A percentile compares a stretch with the other conserved stretches of the same genome.
These are phyloP conservation scores for Venustoraphidia nigricollis DNA, from an alignment of 2,888 invertebrate genomes.

Conservation along the genomic window DNA sequence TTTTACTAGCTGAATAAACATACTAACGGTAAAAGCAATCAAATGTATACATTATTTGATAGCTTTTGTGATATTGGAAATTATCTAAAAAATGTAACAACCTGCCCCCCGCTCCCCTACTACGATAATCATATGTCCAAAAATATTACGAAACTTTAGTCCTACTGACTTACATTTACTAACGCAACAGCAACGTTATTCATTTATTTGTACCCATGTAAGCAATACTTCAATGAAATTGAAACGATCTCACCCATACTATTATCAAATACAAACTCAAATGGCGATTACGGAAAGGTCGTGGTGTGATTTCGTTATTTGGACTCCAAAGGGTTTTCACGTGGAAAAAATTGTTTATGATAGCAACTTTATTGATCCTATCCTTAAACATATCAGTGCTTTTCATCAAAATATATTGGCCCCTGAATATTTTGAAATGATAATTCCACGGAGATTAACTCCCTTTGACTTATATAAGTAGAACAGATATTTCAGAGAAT, in stretches of 20 bases:
- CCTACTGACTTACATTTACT: slow-evolving; percentile 9
- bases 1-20: no score
- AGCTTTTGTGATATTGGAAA: no score
- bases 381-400: slow-evolving; percentile 8
- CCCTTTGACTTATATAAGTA: slow-evolving; percentile 11
- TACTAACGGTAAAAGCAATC: no score
- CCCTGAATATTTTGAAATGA: slow-evolving; percentile 14
- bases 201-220: slow-evolving; percentile 9
- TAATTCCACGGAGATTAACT: slow-evolving; percentile 9
- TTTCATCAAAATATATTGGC: slow-evolving; percentile 12
- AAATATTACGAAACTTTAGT: slow-evolving; percentile 9
- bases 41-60: no score
- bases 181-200: slow-evolving; percentile 9
- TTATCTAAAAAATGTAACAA: slow-evolving; percentile 8
- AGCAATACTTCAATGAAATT: slow-evolving; percentile 6
- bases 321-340: slow-evolving; percentile 11
- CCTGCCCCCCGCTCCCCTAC: no score
- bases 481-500: no score
- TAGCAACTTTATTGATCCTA: slow-evolving; percentile 7
- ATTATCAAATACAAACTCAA: slow-evolving; percentile 13
- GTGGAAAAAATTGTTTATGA: slow-evolving; percentile 10
- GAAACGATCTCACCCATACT: slow-evolving; percentile 11
- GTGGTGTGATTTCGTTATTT: slow-evolving; percentile 14
- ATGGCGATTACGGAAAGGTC: slow-evolving; percentile 12
- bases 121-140: no score